Conservation (phyloP, 2,888 invertebrate genomes). For the Liodrosophila aerea region DNA sequence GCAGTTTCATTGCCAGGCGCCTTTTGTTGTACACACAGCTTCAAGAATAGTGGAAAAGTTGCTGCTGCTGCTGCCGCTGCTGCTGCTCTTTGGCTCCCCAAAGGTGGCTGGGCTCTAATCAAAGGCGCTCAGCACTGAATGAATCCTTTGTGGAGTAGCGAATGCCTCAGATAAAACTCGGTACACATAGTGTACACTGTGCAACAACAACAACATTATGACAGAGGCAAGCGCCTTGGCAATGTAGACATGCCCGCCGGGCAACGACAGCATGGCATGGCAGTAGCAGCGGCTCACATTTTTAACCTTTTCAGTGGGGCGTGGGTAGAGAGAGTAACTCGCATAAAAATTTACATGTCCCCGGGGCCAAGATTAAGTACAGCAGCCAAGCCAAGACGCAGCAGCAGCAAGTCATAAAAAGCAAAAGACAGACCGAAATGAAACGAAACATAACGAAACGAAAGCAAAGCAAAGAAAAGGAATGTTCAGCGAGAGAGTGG, state of each 20-base stretch:
- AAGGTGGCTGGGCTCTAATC: slow-evolving; percentile 76
- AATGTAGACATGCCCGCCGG: slow-evolving; percentile 74
- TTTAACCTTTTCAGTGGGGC: slow-evolving; percentile 66
- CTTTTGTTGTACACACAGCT: slow-evolving; percentile 37
- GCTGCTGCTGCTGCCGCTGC: too few relatives aligned
- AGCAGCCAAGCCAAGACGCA: slow-evolving; percentile 60
- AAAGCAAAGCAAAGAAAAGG: not conserved
- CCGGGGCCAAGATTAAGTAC: slow-evolving; percentile 80
- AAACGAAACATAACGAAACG: slow-evolving; percentile 20
- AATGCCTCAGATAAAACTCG: slow-evolving; percentile 63
- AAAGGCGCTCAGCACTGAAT: slow-evolving; percentile 73
- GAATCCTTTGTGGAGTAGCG: slow-evolving; percentile 73
- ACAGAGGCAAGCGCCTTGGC: slow-evolving; percentile 58
- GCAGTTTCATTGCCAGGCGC: slow-evolving; percentile 77
- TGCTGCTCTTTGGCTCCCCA: too few relatives aligned
- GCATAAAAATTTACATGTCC: slow-evolving; percentile 80
- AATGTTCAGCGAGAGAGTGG: not conserved
- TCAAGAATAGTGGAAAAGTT: slow-evolving; percentile 43
- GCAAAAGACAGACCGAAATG: slow-evolving; percentile 17
- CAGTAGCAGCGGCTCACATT: slow-evolving; percentile 42
- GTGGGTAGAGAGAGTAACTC: slow-evolving; percentile 34
- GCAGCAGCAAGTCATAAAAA: slow-evolving; percentile 65
- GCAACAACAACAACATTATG: slow-evolving; percentile 40
- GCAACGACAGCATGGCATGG: slow-evolving; percentile 12
- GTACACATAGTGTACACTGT: slow-evolving; percentile 12